phyloP scores from a whole-genome alignment of 30 jellyfish, hydroid and myxozoan species.

The Euphysa ruthae region DNA sequence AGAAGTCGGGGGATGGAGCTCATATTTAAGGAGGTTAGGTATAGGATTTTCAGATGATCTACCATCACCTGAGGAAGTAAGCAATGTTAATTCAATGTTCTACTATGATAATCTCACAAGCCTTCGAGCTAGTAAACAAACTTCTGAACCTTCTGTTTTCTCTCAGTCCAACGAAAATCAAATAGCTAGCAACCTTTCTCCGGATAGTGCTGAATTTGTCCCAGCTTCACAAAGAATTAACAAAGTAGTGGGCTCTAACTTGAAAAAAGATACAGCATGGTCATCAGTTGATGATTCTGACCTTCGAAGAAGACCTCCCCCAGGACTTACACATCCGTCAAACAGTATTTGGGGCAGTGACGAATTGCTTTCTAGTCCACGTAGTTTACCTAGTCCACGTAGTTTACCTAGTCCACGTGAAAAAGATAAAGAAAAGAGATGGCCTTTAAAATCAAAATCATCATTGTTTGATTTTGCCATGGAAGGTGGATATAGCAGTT shows the following conservation, averaged over 20 bases:
- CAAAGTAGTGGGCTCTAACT: conserved; percentile 30
- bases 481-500: conserved; percentile 41
- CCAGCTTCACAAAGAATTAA: conserved; percentile 66
- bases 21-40: conserved; percentile 2
- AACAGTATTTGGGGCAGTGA: conserved; percentile 72
- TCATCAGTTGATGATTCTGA: conserved; percentile 48
- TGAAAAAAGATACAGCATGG: conserved; percentile 39
- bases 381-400: conserved; percentile 4
- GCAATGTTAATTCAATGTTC: conserved; percentile 84
- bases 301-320: conserved; percentile 66
- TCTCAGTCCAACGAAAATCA: neutral
- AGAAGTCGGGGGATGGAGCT: neutral
- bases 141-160: conserved; percentile 36
- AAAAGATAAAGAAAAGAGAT: conserved; percentile 34
- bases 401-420: conserved; percentile 8
- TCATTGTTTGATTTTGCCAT: conserved; percentile 52
- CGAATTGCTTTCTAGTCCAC: conserved; percentile 7
- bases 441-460: conserved; percentile 32
- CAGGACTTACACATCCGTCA: conserved; percentile 58
- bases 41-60: neutral
- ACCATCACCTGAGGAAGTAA: conserved; percentile 8
- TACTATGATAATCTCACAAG: conserved; percentile 89
- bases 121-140: conserved; percentile 78
- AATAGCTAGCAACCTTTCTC: conserved; percentile 56
- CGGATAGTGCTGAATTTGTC: conserved; percentile 91